Base-by-base conservation (phyloP, 1,140 invertebrate genomes). In the Lucilia sericata region DNA sequence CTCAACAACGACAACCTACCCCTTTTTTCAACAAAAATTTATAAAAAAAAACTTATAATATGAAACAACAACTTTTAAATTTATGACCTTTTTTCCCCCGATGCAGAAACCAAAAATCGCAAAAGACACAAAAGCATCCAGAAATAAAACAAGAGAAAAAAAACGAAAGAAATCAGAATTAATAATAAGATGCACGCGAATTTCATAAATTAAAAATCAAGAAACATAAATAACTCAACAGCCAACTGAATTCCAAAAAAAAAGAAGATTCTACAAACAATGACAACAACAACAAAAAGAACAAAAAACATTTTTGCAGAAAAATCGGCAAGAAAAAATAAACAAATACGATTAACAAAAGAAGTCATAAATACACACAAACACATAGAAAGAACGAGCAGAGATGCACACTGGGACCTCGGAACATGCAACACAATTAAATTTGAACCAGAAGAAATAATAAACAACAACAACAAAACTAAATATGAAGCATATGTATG, bases 151-250 rank as follows among this genome's bases (percentile, higher is more conserved):
- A 3, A 60, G n/a, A n/a, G n/a, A n/a, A 7, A 60, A 17, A n/a
- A 60, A 17, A 30, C 25, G 25, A 30, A 30, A 30, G 25, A 17
- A 60, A 60, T 21, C 17, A 70, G 21, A 21, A 70, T 21, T 19
- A 70, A 70, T 19, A 70, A 70, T 19, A 70, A 21, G 65, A 70
- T 70, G 65, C 65, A 70, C 65, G 65, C 65, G 65, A 70, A n/a
- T 70, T 70, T 70, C 65, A 70, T 70, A 70, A 70, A 70, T 70
- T 70, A 70, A 70, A 60, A 70, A 70, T 21, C 65, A 70, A 70
- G 65, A 70, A 70, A 21, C 65, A 70, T 70, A 70, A 70, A 70
- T 70, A 70, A 70, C 65, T 70, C 65, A 70, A 70, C 65, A 70
- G 21, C 65, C 65, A 70, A 70, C n/a, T 21, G 65, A 70, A 19